A percentile compares a stretch with the other conserved stretches of the same genome.
phyloP scores from a whole-genome alignment of 2,888 invertebrate species.

The Deroplatys truncata region DNA sequence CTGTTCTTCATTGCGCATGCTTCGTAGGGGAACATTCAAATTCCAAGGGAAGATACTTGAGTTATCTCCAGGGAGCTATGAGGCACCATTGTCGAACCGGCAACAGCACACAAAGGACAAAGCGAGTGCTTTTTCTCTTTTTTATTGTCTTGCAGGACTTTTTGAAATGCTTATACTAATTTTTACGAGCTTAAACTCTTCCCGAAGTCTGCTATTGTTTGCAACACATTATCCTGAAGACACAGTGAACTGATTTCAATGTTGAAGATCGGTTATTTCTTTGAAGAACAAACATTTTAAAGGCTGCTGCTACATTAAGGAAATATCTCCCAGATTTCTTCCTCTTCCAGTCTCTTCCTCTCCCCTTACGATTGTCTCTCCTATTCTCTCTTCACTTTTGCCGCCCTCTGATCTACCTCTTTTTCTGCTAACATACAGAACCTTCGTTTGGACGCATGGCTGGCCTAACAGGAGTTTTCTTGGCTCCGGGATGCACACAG shows the following conservation, averaged over 20 bases:
- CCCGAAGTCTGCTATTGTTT: background rate
- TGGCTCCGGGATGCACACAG: no score
- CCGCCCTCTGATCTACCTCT: no score
- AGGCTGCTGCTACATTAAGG: no score
- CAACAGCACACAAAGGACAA: background rate
- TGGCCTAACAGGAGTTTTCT: no score
- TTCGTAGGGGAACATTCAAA: background rate
- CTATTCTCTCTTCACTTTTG: no score
- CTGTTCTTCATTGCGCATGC: background rate
- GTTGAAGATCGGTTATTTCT: background rate
- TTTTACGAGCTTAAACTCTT: background rate
- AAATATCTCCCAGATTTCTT: no score
- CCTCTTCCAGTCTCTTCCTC: no score
- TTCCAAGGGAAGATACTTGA: background rate
- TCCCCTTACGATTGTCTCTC: no score
- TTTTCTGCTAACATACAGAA: no score
- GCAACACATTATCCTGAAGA: background rate
- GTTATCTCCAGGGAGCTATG: background rate
- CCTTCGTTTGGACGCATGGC: no score
- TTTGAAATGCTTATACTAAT: background rate
- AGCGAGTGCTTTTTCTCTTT: background rate
- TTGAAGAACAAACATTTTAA: background rate
- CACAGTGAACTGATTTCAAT: background rate
- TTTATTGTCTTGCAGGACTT: background rate
- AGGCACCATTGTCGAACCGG: background rate